A percentile compares a stretch with the other conserved stretches of the same genome.
These are phyloP conservation scores for Alces alces DNA, from an alignment of 2,113 vertebrate genomes.

Conservation along the genomic window DNA sequence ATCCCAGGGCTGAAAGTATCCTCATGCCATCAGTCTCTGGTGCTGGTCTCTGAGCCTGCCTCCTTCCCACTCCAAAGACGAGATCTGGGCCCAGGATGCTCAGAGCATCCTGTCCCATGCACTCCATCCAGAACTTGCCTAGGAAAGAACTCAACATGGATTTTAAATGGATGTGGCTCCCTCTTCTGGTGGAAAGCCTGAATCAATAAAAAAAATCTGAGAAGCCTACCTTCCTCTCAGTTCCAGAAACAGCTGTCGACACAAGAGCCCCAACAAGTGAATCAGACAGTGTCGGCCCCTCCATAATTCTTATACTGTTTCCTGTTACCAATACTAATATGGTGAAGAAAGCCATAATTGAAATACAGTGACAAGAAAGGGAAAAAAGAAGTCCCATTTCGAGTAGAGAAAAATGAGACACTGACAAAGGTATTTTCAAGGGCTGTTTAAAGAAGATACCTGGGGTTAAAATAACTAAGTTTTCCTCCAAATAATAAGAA, in stretches of 20 bases:
- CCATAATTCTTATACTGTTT: neutral
- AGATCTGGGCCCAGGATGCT: neutral
- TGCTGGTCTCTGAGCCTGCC: neutral
- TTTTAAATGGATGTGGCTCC: slow-evolving; percentile 80
- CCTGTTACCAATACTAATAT: rapidly evolving
- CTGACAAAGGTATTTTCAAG: neutral
- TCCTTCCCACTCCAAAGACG: neutral
- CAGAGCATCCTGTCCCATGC: neutral
- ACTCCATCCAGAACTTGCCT: neutral
- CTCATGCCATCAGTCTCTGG: neutral
- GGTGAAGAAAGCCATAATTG: rapidly evolving
- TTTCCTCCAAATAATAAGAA: slow-evolving; percentile 14
- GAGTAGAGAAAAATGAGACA: neutral
- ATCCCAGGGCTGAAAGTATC: neutral
- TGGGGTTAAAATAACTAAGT: neutral
- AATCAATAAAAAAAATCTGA: slow-evolving; percentile 11
- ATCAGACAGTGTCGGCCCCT: neutral
- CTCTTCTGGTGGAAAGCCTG: slow-evolving; percentile 76
- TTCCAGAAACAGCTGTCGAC: neutral
- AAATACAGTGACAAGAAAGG: neutral
- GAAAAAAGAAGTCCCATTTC: neutral
- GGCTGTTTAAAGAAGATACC: neutral
- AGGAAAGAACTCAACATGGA: neutral
- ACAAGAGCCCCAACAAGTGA: neutral
- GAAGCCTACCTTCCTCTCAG: neutral